Evolutionary conservation across 2,888 invertebrate species (phyloP), one percentile per base, ranked within the genome.

Genomic region (Gryllus longicercus): DNA sequence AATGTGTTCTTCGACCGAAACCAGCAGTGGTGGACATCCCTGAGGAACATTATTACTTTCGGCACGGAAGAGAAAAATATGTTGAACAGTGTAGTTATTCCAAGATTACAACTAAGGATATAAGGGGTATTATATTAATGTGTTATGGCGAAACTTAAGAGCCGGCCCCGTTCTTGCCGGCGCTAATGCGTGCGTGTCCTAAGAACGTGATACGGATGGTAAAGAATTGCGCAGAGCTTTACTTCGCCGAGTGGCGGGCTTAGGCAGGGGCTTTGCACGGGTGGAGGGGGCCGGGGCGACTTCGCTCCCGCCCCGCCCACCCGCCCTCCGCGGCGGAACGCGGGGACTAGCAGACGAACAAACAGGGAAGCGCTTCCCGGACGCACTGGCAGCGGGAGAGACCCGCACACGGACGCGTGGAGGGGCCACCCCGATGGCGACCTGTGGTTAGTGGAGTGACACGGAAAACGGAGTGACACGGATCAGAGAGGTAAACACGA

Each of bases 61-160:
- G 63, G n/a, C 63, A n/a, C 63, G 63, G 63, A n/a, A 63, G 63
- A 14, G 63, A 63, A 63, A 63, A 63, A 63, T 63, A 63, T 63
- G 63, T 63, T 18, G 63, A 63, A n/a, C n/a, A 63, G 16, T 63
- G 63, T 63, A 63, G 63, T 63, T 63, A 63, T 63, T 63, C 63
- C 63, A 63, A 63, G 63, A 63, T 63, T 63, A 63, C 63, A n/a
- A 38, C 63, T 18, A 63, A 63, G 63, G 63, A 63, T 63, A 63
- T 14, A 63, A 63, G 16, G 63, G 63, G 63, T 63, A 63, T 63
- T 63, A 63, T 63, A 63, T 63, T 63, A 63, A 63, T 63, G 63
- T 63, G 63, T 63, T 63, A 63, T 63, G 63, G 63, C 63, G 63
- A 63, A 63, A 63, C 63, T 63, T 63, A 63, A n/a, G n/a, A n/a